Evolutionary conservation across 2,797 vertebrate genomes (phyloP).

Genomic region (Amniataba percoides): DNA sequence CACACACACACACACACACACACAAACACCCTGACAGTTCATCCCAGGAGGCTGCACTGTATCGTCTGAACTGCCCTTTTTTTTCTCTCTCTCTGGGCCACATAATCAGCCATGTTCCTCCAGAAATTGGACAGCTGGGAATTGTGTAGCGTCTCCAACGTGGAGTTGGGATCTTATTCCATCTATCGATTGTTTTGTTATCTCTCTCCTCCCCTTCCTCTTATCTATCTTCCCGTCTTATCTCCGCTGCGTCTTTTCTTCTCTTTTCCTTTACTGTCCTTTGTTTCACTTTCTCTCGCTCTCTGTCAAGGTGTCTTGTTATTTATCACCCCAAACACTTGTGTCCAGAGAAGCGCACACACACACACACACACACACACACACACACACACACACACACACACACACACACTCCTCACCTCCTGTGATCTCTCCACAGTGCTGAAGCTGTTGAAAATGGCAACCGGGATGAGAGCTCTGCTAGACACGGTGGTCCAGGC

Average conservation of each 20-base stretch:
- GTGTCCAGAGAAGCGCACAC: not conserved
- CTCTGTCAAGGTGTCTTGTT: not conserved
- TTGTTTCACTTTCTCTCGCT: conserved; percentile 2
- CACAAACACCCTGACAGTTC: not conserved
- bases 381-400: not conserved
- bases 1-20: not conserved
- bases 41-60: conserved; percentile 13
- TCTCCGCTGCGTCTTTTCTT: not conserved
- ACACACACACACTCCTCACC: not conserved
- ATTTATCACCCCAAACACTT: conserved; percentile 2
- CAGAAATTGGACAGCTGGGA: conserved; percentile 63
- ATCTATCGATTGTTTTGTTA: conserved; percentile 29
- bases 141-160: conserved; percentile 25
- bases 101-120: conserved; percentile 18
- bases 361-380: not conserved
- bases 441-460: conserved; percentile 87
- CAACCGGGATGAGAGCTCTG: conserved; percentile 95
- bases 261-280: conserved; percentile 8
- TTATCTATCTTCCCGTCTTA: conserved; percentile 14
- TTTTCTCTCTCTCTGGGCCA: not conserved
- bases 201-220: conserved; percentile 7
- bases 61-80: not conserved
- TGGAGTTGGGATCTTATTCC: conserved; percentile 27
- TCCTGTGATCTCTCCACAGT: conserved; percentile 67
- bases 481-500: conserved; percentile 97